phyloP scores from a whole-genome alignment of 2,113 vertebrate genomes.

The Forbesichthys papilliferus region DNA sequence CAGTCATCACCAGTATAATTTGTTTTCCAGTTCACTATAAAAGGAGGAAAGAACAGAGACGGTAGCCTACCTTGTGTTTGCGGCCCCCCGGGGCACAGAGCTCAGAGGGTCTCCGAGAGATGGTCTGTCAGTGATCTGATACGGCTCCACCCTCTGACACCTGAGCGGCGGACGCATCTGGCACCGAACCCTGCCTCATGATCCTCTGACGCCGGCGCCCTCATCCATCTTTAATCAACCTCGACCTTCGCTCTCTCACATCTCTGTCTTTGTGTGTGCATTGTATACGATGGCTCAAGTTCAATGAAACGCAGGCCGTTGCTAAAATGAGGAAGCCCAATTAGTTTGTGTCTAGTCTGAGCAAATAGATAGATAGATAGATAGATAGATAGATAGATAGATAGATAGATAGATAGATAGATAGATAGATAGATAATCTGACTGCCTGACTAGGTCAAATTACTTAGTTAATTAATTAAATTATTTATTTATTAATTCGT shows the following conservation, averaged over 20 bases:
- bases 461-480: no score
- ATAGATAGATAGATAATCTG: no score
- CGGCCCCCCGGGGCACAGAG: neutral
- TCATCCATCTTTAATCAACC: constrained; percentile 68
- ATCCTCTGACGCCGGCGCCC: constrained; percentile 20
- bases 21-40: neutral
- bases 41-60: neutral
- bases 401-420: no score
- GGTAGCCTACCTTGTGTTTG: constrained; percentile 53
- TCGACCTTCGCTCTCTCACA: constrained; percentile 17
- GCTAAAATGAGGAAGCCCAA: no score
- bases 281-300: no score
- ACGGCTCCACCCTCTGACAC: constrained; percentile 58
- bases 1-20: no score
- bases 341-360: no score
- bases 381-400: no score
- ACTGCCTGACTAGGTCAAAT: no score
- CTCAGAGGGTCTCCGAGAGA: constrained; percentile 21
- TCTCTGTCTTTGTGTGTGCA: neutral
- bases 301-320: no score
- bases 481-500: no score
- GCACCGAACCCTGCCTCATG: constrained; percentile 23
- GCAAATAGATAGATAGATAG: no score
- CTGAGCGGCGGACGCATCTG: constrained; percentile 63
- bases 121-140: constrained; percentile 48